Base-by-base conservation (phyloP, 2,113 vertebrate species). In the Hemibagrus wyckioides region DNA sequence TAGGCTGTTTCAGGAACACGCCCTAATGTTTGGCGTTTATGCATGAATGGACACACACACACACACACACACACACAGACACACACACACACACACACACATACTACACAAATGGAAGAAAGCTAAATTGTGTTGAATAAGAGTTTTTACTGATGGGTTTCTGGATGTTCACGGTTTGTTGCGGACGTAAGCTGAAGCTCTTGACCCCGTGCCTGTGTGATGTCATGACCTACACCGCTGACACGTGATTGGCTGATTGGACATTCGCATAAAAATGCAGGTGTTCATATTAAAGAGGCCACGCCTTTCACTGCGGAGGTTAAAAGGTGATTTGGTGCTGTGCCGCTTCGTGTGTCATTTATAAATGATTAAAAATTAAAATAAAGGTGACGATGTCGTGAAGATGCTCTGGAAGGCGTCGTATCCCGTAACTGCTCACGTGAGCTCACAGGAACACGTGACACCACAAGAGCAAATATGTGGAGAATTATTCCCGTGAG, bases 1-100 rank as follows among this genome's bases (percentile, higher is more conserved):
- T 52, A 67, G 4, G 10, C 61, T 65, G 73, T 67, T 80, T 80
- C 36, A 61, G 76, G 75, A 57, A 57, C 71, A 85, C 75, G 41
- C 44, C 54, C 59, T 50, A 33, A 79, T 30, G 21, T 41, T 39
- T 39, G 33, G 80, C 41, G 14, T 8, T 41, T 5, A 57, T 41
- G 63, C 13, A 44, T 23, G 21, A 28, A 30, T 81, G 28, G 44
- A 80, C n/a, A 80, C 80, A 84, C 61, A 75, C 30, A 33, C 57
- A 36, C 44, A 67, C 30, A 48, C 36, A 76, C 50, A 82, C 56
- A 65, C 57, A 36, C 44, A 67, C 30, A 48, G 28, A 76, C 50
- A 82, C 56, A 80, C n/a, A 80, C 80, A 84, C 61, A 75, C 30
- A 33, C 57, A 36, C 44, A 67, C 30, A 48, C 36, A 76, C 50